Conservation (phyloP, 2,113 vertebrate genomes). For the Atractosteus spatula region DNA sequence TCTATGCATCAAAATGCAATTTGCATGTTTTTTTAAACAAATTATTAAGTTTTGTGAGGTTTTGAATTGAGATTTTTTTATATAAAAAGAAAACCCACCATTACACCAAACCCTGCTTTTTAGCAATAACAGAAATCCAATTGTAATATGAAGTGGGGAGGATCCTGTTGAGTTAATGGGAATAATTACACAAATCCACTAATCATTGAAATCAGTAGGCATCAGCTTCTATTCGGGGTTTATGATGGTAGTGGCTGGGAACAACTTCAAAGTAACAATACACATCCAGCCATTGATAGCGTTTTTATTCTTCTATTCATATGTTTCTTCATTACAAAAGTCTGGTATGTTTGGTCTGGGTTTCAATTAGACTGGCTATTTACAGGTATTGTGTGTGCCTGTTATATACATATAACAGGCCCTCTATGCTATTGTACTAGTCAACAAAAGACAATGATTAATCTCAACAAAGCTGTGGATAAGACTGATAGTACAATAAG, state of each 20-base stretch:
- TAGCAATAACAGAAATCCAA: conserved; percentile 45
- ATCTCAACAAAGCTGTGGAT: conserved; percentile 75
- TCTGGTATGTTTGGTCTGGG: conserved; percentile 68
- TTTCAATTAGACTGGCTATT: conserved; percentile 83
- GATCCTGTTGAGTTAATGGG: conserved; percentile 63
- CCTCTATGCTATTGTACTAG: conserved; percentile 75
- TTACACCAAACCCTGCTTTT: neutral
- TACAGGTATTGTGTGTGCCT: conserved; percentile 70
- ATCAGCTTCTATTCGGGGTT: conserved; percentile 65
- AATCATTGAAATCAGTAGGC: conserved; percentile 72
- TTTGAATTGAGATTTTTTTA: too few species aligned
- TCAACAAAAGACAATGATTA: conserved; percentile 92
- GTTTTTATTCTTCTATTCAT: conserved; percentile 77
- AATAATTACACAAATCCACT: conserved; percentile 49
- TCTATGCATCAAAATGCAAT: too few species aligned
- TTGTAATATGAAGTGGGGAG: conserved; percentile 70
- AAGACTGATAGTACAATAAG: conserved; percentile 72
- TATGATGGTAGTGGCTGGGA: conserved; percentile 59
- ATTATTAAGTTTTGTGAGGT: too few species aligned
- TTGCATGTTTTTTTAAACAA: too few species aligned
- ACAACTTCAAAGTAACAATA: conserved; percentile 73
- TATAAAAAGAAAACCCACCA: too few species aligned
- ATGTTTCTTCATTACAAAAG: conserved; percentile 75
- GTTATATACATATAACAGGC: conserved; percentile 55
- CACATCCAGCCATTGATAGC: conserved; percentile 63